Evolutionary conservation across 2,888 invertebrate species (phyloP).

Genomic region (Hedychridium roseum): DNA sequence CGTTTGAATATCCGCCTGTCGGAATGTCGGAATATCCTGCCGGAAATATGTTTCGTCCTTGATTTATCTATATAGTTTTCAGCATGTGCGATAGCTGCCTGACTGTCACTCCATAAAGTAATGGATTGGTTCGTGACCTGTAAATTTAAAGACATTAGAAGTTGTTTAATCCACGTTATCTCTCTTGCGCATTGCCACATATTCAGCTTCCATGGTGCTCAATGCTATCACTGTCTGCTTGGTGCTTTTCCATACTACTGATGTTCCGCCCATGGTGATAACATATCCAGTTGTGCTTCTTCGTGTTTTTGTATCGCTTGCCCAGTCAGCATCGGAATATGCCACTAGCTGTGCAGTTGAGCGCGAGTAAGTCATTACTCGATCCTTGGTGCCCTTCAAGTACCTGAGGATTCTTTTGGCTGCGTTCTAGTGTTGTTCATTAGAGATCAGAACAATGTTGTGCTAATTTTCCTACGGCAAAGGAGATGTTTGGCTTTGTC

Average conservation of each 20-base stretch:
- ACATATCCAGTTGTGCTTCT: conserved; percentile 23
- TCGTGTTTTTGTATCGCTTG: conserved; percentile 10
- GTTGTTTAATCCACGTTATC: conserved; percentile 12
- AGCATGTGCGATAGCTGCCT: too few species aligned
- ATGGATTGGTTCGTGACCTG: not conserved
- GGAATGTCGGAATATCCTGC: too few species aligned
- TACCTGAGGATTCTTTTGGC: conserved; percentile 17
- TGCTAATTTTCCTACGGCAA: conserved; percentile 23
- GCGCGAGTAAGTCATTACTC: conserved; percentile 7
- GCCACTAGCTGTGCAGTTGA: conserved; percentile 10
- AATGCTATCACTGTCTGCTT: conserved; percentile 19
- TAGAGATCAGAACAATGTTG: conserved; percentile 18
- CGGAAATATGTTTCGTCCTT: conserved; percentile 1
- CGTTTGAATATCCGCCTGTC: too few species aligned
- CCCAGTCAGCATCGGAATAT: conserved; percentile 25
- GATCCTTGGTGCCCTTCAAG: conserved; percentile 18
- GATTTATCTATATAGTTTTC: not conserved
- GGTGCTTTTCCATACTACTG: conserved; percentile 17
- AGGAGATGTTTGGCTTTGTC: too few species aligned
- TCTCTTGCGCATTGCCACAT: conserved; percentile 18
- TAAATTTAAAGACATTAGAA: conserved; percentile 3
- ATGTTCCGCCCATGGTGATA: conserved; percentile 14
- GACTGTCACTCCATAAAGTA: too few species aligned
- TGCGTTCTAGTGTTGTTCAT: conserved; percentile 21
- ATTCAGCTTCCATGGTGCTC: conserved; percentile 25